These are phyloP conservation scores for Thamnophis sirtalis DNA, from an alignment of 2,113 vertebrate species.

Conservation along the genomic window DNA sequence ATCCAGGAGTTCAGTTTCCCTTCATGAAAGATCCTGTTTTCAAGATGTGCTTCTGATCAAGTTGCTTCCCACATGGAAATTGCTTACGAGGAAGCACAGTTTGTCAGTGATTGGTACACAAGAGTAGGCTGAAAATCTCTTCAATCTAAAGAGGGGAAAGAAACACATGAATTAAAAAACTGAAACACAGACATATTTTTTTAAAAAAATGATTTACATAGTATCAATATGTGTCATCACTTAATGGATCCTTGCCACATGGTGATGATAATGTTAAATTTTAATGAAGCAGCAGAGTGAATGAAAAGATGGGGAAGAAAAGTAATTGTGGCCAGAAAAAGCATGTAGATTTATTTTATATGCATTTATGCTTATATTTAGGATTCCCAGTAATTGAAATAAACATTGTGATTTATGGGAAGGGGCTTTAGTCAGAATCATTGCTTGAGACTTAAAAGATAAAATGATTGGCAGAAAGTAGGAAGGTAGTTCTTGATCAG, in stretches of 20 bases:
- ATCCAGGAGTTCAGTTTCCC: background rate
- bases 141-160: slow-evolving; percentile 35
- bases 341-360: background rate
- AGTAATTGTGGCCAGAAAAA: background rate
- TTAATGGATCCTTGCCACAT: too few species aligned
- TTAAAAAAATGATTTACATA: background rate
- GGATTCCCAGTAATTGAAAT: background rate
- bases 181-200: background rate
- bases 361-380: background rate
- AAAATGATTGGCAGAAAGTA: background rate
- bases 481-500: too few species aligned
- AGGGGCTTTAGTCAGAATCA: background rate
- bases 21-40: background rate
- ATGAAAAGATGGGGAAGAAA: background rate
- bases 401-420: background rate
- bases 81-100: too few species aligned
- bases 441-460: background rate
- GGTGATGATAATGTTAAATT: background rate
- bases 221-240: background rate
- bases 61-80: accelerated
- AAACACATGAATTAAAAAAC: background rate
- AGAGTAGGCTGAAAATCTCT: background rate
- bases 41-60: accelerated
- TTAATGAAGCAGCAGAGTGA: background rate
- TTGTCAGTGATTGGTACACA: background rate